Conservation (phyloP, 2,888 invertebrate species). For the Drosophila sordidula region DNA sequence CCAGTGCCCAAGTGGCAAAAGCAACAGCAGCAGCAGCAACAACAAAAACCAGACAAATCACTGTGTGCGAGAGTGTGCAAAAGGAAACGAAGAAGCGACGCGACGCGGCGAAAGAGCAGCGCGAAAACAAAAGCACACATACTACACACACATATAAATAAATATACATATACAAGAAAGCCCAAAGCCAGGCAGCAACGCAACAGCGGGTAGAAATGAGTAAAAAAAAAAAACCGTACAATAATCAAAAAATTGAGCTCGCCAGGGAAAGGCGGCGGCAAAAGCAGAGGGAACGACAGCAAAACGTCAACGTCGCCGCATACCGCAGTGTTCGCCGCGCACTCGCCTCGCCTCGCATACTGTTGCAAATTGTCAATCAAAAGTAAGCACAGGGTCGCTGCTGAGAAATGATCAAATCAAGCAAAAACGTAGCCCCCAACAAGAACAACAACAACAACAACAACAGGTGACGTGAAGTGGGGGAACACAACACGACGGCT, state of each 20-base stretch:
- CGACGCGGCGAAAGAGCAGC: conserved; percentile 60
- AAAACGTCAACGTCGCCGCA: conserved; percentile 57
- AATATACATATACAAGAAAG: conserved; percentile 22
- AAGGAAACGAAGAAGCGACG: conserved; percentile 73
- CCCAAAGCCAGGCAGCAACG: conserved; percentile 40
- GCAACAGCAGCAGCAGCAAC: conserved; percentile 33
- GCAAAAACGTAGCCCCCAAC: conserved; percentile 67
- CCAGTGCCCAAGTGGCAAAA: conserved; percentile 60
- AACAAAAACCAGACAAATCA: conserved; percentile 62
- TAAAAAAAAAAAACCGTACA: conserved; percentile 56
- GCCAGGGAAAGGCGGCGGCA: conserved; percentile 29
- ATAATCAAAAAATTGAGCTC: conserved; percentile 71
- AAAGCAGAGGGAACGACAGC: conserved; percentile 34
- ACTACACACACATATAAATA: neutral
- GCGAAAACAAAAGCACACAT: conserved; percentile 72
- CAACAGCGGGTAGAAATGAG: conserved; percentile 45
- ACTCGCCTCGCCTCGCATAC: conserved; percentile 62
- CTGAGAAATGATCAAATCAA: conserved; percentile 72
- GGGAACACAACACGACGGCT: conserved; percentile 51
- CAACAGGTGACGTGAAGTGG: conserved; percentile 61
- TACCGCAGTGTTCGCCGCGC: conserved; percentile 74
- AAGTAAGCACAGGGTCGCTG: conserved; percentile 67
- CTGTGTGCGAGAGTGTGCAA: conserved; percentile 57
- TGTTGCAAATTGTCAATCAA: conserved; percentile 71
- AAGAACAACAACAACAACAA: conserved; percentile 49